Percentiles rank a stretch among this genome's conserved stretches.
Conservation (phyloP, 1,140 invertebrate genomes). For the Callitettix versicolor region DNA sequence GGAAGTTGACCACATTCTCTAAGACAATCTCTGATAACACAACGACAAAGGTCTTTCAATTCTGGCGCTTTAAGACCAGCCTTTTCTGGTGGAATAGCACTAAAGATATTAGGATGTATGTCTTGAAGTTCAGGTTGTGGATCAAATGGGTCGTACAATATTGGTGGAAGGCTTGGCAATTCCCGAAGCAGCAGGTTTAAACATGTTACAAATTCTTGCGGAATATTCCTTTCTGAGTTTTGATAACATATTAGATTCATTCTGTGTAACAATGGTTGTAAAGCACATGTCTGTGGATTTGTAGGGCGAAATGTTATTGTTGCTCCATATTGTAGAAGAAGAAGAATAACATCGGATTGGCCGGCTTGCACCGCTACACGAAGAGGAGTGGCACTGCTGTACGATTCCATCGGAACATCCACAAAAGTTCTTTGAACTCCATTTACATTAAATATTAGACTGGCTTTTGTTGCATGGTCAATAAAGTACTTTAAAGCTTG, state of each 20-base stretch:
- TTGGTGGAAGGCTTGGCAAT: neutral
- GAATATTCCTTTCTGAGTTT: neutral
- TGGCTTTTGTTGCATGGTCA: constrained; percentile 52
- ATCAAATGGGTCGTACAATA: neutral
- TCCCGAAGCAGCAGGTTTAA: neutral
- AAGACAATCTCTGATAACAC: constrained; percentile 49
- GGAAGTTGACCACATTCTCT: constrained; percentile 58
- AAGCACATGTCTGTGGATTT: constrained; percentile 35
- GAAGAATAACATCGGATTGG: constrained; percentile 55
- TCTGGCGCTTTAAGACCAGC: constrained; percentile 14
- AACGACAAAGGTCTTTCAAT: constrained; percentile 41
- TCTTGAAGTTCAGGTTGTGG: neutral
- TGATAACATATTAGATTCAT: constrained; percentile 9
- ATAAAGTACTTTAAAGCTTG: constrained; percentile 63
- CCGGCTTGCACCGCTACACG: constrained; percentile 58
- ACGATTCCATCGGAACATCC: constrained; percentile 67
- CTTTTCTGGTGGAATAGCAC: constrained; percentile 39
- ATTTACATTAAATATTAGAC: constrained; percentile 36
- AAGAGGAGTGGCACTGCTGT: constrained; percentile 52
- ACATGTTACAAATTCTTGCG: neutral
- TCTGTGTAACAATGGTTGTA: constrained; percentile 22
- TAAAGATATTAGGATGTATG: constrained; percentile 8
- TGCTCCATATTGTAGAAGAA: constrained; percentile 59
- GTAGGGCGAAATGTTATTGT: constrained; percentile 34
- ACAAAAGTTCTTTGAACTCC: constrained; percentile 45